Conservation (phyloP, 2,113 vertebrate species). For the Cynocephalus volans region DNA sequence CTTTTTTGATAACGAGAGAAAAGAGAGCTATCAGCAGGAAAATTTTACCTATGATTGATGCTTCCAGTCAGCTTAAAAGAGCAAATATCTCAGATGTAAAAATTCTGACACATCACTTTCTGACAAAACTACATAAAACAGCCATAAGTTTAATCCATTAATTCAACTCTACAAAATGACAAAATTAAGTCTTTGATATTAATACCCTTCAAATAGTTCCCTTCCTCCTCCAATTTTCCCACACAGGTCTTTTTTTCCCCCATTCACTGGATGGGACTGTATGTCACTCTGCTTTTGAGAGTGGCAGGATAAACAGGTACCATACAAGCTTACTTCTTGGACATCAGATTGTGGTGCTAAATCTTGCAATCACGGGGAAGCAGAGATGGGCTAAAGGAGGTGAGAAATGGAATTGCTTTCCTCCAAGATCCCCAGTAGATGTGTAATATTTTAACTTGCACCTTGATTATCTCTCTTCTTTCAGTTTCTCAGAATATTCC, state of each 20-base stretch:
- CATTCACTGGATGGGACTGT: neutral
- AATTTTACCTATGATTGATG: slow-evolving; percentile 78
- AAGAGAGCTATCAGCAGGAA: slow-evolving; percentile 78
- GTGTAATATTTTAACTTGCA: neutral
- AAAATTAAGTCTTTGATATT: slow-evolving; percentile 78
- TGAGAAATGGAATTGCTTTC: slow-evolving; percentile 4
- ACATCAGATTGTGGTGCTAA: slow-evolving; percentile 40
- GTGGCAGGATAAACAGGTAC: slow-evolving; percentile 6
- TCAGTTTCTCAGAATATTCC: slow-evolving; percentile 41
- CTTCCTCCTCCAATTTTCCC: slow-evolving; percentile 56
- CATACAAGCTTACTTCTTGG: slow-evolving; percentile 23
- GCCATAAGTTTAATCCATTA: slow-evolving; percentile 80
- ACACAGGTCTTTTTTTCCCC: neutral
- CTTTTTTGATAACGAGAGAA: slow-evolving; percentile 83
- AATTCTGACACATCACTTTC: slow-evolving; percentile 83
- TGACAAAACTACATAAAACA: slow-evolving; percentile 81
- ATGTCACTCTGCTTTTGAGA: slow-evolving; percentile 67
- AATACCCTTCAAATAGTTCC: slow-evolving; percentile 73
- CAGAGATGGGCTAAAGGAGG: neutral
- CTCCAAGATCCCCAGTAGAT: neutral
- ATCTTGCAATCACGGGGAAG: neutral
- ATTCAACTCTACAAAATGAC: slow-evolving; percentile 67
- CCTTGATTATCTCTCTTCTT: slow-evolving; percentile 3
- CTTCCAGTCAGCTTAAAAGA: slow-evolving; percentile 79
- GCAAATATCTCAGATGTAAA: slow-evolving; percentile 78